Evolutionary conservation across 2,888 invertebrate species (phyloP).

Genomic region (Plemyria rubiginata): DNA sequence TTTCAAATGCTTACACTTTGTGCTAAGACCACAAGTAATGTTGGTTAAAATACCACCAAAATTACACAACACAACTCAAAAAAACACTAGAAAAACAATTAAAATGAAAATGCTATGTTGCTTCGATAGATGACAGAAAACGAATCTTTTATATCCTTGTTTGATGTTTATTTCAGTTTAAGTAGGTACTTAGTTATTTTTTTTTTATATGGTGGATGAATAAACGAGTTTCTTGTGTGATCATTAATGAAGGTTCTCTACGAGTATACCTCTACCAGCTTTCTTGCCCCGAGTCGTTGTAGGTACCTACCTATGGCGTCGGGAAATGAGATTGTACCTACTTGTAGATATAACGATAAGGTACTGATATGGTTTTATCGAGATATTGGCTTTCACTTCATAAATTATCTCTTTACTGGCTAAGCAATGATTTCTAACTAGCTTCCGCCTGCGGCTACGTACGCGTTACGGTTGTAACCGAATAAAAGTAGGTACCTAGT

Average conservation of each 20-base stretch:
- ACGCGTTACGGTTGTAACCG: neutral
- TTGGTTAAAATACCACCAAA: no score
- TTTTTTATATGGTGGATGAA: no score
- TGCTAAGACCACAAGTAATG: no score
- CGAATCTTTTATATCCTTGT: no score
- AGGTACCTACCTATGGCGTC: neutral
- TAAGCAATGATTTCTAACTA: slow-evolving; percentile 7
- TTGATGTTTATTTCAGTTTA: no score
- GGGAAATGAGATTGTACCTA: slow-evolving; percentile 11
- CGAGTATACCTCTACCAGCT: slow-evolving; percentile 10
- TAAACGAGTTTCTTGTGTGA: neutral
- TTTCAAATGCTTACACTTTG: no score
- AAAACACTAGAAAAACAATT: no score
- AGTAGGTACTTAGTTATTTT: no score
- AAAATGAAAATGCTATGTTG: no score
- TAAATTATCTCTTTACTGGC: slow-evolving; percentile 10
- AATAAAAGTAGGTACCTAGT: no score
- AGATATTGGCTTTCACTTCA: slow-evolving; percentile 22
- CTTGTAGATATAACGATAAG: slow-evolving; percentile 13
- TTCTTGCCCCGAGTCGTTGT: slow-evolving; percentile 2
- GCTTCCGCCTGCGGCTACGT: neutral
- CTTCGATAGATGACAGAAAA: no score
- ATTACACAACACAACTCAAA: no score
- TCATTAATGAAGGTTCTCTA: neutral
- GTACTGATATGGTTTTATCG: slow-evolving; percentile 21